Evolutionary conservation across 2,888 invertebrate genomes (phyloP).

Genomic region (Microplitis deprimator): DNA sequence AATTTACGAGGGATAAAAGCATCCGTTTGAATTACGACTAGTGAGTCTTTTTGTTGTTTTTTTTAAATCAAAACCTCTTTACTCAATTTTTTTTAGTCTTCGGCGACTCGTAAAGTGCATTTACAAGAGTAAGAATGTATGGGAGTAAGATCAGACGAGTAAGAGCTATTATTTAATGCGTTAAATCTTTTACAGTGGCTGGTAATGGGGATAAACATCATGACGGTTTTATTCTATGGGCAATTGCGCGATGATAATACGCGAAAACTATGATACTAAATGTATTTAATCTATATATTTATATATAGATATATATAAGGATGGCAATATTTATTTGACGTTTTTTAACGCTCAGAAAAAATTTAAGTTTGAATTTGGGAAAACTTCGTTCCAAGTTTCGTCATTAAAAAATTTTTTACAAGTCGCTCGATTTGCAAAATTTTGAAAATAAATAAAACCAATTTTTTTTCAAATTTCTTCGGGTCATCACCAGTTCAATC

Average conservation of each 20-base stretch:
- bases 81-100: background rate
- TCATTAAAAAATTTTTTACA: no score
- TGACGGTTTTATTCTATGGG: background rate
- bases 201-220: background rate
- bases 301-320: no score
- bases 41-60: background rate
- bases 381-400: no score
- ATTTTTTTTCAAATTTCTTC: no score
- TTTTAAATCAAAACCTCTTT: background rate
- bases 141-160: background rate
- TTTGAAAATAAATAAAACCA: no score
- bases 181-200: background rate
- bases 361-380: no score
- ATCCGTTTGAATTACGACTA: background rate
- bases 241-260: background rate
- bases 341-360: no score
- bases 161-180: background rate
- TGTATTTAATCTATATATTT: no score
- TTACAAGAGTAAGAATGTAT: background rate
- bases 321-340: no score
- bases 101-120: background rate
- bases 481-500: no score
- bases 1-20: background rate
- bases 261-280: background rate
- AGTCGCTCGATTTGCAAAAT: no score